These are phyloP conservation scores for Anthopleura sola DNA, from an alignment of 64 coral and sea anemone species.

Conservation along the genomic window DNA sequence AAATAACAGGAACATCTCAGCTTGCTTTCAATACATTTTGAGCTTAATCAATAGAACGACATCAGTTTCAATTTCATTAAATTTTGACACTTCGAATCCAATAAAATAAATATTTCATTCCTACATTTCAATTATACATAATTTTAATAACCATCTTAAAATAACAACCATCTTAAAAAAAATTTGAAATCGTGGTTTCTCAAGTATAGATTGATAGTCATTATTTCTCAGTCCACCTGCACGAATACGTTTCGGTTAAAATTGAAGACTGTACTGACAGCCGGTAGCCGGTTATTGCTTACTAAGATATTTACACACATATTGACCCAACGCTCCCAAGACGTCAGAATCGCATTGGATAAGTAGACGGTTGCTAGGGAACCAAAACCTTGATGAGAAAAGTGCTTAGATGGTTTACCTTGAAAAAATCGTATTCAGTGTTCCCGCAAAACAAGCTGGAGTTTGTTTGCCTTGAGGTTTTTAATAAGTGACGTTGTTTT, in stretches of 20 bases:
- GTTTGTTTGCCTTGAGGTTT: background rate
- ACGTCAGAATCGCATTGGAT: background rate
- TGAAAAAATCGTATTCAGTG: background rate
- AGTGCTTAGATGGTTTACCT: background rate
- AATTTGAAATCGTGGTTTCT: too few species aligned
- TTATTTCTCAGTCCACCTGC: background rate
- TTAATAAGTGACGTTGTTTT: background rate
- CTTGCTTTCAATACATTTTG: background rate
- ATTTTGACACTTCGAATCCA: background rate
- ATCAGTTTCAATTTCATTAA: background rate
- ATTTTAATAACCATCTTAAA: background rate
- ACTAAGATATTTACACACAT: background rate
- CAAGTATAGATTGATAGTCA: background rate
- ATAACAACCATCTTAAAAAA: background rate
- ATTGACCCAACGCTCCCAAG: background rate
- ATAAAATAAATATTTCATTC: background rate
- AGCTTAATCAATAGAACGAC: background rate
- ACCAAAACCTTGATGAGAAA: background rate
- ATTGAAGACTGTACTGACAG: background rate
- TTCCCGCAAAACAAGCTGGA: background rate
- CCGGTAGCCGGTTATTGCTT: background rate
- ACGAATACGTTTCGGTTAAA: background rate
- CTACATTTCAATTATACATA: background rate
- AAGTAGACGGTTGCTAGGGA: background rate
- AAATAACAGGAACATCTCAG: background rate